Evolutionary conservation across 1,140 invertebrate genomes (phyloP), one percentile per base, ranked within the genome.

Genomic region (Mamestra configurata): DNA sequence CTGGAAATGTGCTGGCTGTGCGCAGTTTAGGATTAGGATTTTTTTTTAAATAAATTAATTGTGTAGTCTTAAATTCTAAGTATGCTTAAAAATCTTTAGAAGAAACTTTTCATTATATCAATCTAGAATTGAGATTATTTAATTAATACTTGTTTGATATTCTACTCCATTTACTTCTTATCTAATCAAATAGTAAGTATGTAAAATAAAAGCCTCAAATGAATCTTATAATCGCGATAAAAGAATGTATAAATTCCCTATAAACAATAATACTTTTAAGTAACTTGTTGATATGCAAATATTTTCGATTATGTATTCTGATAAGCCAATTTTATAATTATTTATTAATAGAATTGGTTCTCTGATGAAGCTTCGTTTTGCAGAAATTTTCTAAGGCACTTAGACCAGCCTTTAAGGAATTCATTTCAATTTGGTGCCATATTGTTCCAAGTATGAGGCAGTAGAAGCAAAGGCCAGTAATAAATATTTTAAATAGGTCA

Each of bases 381-480:
- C 78, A 82, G 59, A 89, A 89, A 84, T 93, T 93, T 64, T 92
- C 87, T 53, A 94, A 82, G 10, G 88, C 92, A 35, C 81, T 88
- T 31, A 94, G 96, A 20, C 97, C 97, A n/a, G 97, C 96, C 88
- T 97, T 96, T 5, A 98, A 94, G 70, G 97, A 97, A 94, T 98
- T 97, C 81, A 95, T 96, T 90, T 98, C 98, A 76, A 98, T 97
- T 78, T 95, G 96, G 90, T 98, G 97, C 97, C 97, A 98, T 82
- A 98, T 89, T 18, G 97, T 96, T 68, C 96, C 97, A 97, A 98
- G 98, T 79, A 97, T 96, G 40, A 97, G 80, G 77, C 96, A 96
- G 89, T 98, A 98, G 76, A 97, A 95, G 76, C 97, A 95, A 55
- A 97, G 85, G 18, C 95, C 95, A 15, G 96, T 96, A 49, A 97